phyloP scores from a whole-genome alignment of 2,797 vertebrate genomes.

The Halcyon badia region DNA sequence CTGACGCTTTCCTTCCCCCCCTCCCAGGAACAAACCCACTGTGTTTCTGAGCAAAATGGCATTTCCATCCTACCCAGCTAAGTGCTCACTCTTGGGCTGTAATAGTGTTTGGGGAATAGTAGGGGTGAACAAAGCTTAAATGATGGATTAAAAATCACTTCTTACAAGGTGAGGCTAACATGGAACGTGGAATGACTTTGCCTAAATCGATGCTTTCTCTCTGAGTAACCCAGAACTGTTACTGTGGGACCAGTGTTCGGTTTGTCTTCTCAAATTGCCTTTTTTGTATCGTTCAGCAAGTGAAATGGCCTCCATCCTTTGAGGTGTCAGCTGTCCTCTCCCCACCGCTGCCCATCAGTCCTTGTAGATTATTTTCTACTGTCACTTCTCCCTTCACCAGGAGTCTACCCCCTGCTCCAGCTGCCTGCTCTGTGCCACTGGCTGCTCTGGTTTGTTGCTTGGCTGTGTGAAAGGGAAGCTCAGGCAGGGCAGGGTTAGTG shows the following conservation, averaged over 20 bases:
- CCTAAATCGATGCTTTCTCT: background rate
- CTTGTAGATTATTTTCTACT: background rate
- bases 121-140: background rate
- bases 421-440: background rate
- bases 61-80: background rate
- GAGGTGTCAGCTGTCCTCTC: background rate
- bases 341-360: background rate
- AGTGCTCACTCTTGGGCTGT: background rate
- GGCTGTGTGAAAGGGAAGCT: background rate
- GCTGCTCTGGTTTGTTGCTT: background rate
- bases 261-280: background rate
- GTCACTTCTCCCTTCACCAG: background rate
- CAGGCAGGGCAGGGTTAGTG: background rate
- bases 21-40: accelerated
- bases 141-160: background rate
- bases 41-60: background rate
- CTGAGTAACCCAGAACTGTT: background rate
- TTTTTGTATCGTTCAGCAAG: background rate
- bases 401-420: background rate
- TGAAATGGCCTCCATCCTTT: background rate
- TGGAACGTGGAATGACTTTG: background rate
- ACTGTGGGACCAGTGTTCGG: background rate
- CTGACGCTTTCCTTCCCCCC: background rate
- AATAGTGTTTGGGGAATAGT: background rate
- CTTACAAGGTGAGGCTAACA: background rate